Evolutionary conservation across 2,888 invertebrate genomes (phyloP), one percentile per base, ranked within the genome.

Genomic region (Folsomia manolachei): DNA sequence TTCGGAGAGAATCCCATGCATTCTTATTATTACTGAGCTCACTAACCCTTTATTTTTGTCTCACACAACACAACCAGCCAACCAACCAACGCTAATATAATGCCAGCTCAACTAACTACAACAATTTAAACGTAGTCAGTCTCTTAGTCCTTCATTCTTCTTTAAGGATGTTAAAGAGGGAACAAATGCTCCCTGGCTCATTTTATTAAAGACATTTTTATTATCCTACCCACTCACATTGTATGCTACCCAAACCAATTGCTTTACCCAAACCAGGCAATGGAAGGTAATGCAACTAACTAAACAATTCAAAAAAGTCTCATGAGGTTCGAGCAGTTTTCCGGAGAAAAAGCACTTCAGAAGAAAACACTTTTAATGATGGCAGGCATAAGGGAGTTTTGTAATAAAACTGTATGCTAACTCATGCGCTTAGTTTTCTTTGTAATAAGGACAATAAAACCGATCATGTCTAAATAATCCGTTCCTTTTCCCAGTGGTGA

Each of bases 181-280:
- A 66, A 66, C 26, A 19, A 56, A 19, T n/a, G 21, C 21, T 56
- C 18, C 19, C 39, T 66, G 19, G 21, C 65, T 51, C 65, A 66
- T 66, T 66, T 66, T 66, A 66, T 66, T 66, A 66, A 27, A 63
- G 21, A 27, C 65, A 66, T n/a, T 66, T 66, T 66, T 66, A 66
- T 66, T 66, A 63, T 27, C 63, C 21, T 19, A 14, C 63, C 63
- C 39, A 39, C 18, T 21, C 18, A 56, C 56, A 56, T 56, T 56
- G 51, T 18, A 56, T 19, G 21, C 56, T 56, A 7, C 18, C 7
- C 18, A n/a, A n/a, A n/a, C n/a, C n/a, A 56, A 39, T 39, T 39
- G 56, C 19, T 18, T 19, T 19, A 56, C n/a, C n/a, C n/a, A n/a
- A n/a, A n/a, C n/a, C 56, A 56, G 21, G 56, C 56, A 18, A n/a